phyloP scores from a whole-genome alignment of 1,140 invertebrate genomes.

The Yoshiicerus persimilis region DNA sequence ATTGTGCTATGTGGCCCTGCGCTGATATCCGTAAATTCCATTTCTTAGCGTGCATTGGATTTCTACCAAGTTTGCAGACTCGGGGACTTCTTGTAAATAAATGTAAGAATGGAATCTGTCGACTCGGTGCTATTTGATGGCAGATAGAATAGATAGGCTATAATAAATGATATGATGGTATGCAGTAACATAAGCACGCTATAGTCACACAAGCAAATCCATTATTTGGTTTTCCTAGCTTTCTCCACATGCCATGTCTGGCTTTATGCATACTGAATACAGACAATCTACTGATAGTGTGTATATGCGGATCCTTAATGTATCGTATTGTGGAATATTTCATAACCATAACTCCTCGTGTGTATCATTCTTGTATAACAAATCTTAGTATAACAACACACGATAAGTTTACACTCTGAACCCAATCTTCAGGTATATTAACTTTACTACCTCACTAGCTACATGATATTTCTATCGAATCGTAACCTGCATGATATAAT shows the following conservation, averaged over 20 bases:
- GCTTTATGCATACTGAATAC: too few species aligned
- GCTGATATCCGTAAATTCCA: not conserved
- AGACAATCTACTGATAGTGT: not conserved
- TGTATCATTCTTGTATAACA: too few species aligned
- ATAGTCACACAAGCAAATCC: not conserved
- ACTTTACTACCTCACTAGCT: too few species aligned
- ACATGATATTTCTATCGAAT: too few species aligned
- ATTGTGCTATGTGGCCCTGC: not conserved
- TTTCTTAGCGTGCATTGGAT: not conserved
- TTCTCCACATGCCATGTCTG: not conserved
- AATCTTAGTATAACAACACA: too few species aligned
- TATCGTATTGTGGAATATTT: not conserved
- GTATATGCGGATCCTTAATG: not conserved
- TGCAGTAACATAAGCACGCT: not conserved
- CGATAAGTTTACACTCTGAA: too few species aligned
- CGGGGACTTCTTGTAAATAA: not conserved
- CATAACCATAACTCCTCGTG: not conserved
- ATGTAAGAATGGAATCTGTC: not conserved
- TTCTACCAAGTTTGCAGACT: not conserved
- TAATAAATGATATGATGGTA: not conserved
- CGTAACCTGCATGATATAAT: not conserved
- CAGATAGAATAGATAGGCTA: not conserved
- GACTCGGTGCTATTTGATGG: not conserved
- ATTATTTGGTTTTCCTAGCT: not conserved
- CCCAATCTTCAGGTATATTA: too few species aligned